Percentiles rank a stretch among this genome's conserved stretches.
Conservation (phyloP, 1,140 invertebrate genomes). For the Pseudomyrmex sp. region DNA sequence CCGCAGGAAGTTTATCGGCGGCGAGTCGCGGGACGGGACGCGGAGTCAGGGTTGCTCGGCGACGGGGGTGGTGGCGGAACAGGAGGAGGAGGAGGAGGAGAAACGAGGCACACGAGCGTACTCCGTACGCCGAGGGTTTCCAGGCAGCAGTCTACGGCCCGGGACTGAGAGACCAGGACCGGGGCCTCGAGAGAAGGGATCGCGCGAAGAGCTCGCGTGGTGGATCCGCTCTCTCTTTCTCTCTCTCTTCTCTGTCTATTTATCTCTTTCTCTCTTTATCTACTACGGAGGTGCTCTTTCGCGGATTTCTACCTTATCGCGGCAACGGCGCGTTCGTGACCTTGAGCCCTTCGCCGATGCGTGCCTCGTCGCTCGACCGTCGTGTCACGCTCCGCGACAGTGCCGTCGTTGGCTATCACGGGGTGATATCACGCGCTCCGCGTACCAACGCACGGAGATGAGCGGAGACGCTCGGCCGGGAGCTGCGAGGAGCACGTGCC, state of each 20-base stretch:
- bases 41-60: constrained; percentile 48
- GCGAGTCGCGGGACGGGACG: constrained; percentile 62
- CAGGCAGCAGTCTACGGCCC: constrained; percentile 83
- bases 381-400: neutral
- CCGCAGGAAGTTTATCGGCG: constrained; percentile 76
- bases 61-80: constrained; percentile 36
- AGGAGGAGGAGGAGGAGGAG: constrained; percentile 66
- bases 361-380: constrained; percentile 1
- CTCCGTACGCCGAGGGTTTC: constrained; percentile 82
- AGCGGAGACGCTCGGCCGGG: constrained; percentile 67
- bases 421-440: constrained; percentile 8
- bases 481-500: constrained; percentile 73
- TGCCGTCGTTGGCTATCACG: neutral
- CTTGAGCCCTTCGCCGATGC: constrained; percentile 34
- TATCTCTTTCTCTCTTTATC: neutral
- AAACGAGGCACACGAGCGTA: constrained; percentile 74
- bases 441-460: constrained; percentile 63
- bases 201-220: constrained; percentile 34
- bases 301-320: neutral
- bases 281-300: no score
- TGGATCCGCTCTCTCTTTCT: neutral
- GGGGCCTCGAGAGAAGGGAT: constrained; percentile 66
- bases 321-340: constrained; percentile 46
- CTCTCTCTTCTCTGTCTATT: neutral
- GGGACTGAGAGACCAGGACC: constrained; percentile 78